Percentiles rank a stretch among this genome's conserved stretches.
phyloP scores from a whole-genome alignment of 2,113 vertebrate genomes.

The Lagopus leucura region DNA sequence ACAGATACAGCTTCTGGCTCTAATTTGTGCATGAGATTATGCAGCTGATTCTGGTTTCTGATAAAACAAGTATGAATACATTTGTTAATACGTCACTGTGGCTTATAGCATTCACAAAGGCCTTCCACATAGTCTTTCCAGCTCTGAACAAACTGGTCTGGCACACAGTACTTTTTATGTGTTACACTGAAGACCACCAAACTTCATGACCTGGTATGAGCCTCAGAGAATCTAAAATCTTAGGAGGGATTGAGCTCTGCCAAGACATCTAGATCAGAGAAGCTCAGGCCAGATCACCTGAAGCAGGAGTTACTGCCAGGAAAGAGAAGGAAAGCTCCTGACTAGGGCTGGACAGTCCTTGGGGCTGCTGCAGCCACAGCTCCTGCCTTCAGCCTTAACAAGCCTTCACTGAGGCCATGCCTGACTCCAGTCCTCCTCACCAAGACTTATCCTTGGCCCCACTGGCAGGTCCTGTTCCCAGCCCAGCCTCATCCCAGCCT shows the following conservation, averaged over 20 bases:
- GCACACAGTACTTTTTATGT: neutral
- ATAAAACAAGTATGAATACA: neutral
- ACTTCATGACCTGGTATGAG: neutral
- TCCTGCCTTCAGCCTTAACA: neutral
- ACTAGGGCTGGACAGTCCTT: no score
- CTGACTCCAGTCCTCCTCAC: neutral
- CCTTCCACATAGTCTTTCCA: neutral
- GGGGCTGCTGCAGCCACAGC: neutral
- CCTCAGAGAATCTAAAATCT: neutral
- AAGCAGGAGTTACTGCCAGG: rapidly evolving
- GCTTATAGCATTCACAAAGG: neutral
- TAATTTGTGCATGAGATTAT: rapidly evolving
- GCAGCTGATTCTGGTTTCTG: neutral
- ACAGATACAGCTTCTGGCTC: neutral
- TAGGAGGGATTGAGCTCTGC: neutral
- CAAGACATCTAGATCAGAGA: neutral
- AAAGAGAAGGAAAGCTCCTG: neutral
- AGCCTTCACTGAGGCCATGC: neutral
- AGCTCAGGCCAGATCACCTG: neutral
- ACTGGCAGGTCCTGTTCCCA: rapidly evolving
- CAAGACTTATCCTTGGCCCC: no score
- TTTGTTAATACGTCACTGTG: neutral
- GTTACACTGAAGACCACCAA: neutral
- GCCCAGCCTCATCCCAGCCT: neutral
- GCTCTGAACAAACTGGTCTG: neutral